These are phyloP conservation scores for Daphoenositta chrysoptera DNA, from an alignment of 2,113 vertebrate genomes.

Conservation along the genomic window DNA sequence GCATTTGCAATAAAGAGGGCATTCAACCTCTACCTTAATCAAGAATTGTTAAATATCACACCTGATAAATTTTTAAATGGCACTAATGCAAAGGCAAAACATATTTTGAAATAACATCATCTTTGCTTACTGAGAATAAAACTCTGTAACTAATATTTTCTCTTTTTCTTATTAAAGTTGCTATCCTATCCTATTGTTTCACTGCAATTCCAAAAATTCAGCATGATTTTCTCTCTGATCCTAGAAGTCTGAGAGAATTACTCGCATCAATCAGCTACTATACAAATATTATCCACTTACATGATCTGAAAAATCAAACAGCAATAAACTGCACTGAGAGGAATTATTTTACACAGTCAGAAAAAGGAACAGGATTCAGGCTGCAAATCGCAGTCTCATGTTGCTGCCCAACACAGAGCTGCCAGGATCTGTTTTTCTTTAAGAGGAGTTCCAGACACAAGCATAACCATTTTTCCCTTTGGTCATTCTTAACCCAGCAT, in stretches of 20 bases:
- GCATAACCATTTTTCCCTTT: not conserved
- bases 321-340: not conserved
- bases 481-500: not conserved
- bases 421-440: not conserved
- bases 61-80: not conserved
- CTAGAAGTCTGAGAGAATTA: not conserved
- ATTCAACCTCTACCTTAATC: not conserved
- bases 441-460: not conserved
- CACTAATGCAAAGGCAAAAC: not conserved
- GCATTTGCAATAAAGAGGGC: not conserved
- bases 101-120: not conserved
- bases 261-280: not conserved
- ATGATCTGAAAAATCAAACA: not conserved
- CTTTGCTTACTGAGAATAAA: not conserved
- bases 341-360: not conserved
- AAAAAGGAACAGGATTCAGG: not conserved
- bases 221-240: not conserved
- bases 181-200: not conserved
- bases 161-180: not conserved
- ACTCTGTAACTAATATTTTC: not conserved
- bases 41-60: not conserved
- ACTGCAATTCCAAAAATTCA: not conserved
- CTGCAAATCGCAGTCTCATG: not conserved
- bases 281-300: not conserved
- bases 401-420: not conserved